A percentile compares a stretch with the other conserved stretches of the same genome.
These are phyloP conservation scores for Mythimna vitellina DNA, from an alignment of 2,888 invertebrate genomes.

Conservation along the genomic window DNA sequence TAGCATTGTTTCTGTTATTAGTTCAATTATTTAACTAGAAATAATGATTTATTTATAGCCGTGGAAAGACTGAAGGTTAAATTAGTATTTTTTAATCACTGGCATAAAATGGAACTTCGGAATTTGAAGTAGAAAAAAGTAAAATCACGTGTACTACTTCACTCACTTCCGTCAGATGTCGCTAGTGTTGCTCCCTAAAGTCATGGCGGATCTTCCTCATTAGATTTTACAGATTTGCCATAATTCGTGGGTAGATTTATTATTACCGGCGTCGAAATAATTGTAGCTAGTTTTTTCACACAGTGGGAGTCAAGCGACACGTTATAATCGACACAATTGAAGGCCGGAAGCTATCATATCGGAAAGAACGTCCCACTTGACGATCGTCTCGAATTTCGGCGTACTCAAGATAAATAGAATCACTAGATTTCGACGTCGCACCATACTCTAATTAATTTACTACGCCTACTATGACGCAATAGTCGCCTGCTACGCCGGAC, in stretches of 20 bases:
- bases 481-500: slow-evolving; percentile 74
- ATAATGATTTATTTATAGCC: background rate
- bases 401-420: slow-evolving; percentile 81
- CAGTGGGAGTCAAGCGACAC: slow-evolving; percentile 81
- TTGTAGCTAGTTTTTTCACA: slow-evolving; percentile 79
- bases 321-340: slow-evolving; percentile 73
- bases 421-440: slow-evolving; percentile 80
- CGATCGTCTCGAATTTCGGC: slow-evolving; percentile 87
- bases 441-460: slow-evolving; percentile 77
- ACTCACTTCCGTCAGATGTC: slow-evolving; percentile 83
- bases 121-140: slow-evolving; percentile 80
- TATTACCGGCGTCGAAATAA: slow-evolving; percentile 84
- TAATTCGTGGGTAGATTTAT: slow-evolving; percentile 88
- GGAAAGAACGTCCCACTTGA: slow-evolving; percentile 77
- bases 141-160: slow-evolving; percentile 87
- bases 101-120: slow-evolving; percentile 81
- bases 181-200: slow-evolving; percentile 84
- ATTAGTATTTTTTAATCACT: slow-evolving; percentile 62
- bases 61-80: slow-evolving; percentile 2
- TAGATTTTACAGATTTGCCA: slow-evolving; percentile 85
- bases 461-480: slow-evolving; percentile 86
- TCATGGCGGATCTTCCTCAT: slow-evolving; percentile 89
- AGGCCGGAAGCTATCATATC: slow-evolving; percentile 75
- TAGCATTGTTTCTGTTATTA: background rate
- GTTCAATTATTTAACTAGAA: background rate